Evolutionary conservation across 2,113 vertebrate species (phyloP).

Genomic region (Acanthochromis polyacanthus): DNA sequence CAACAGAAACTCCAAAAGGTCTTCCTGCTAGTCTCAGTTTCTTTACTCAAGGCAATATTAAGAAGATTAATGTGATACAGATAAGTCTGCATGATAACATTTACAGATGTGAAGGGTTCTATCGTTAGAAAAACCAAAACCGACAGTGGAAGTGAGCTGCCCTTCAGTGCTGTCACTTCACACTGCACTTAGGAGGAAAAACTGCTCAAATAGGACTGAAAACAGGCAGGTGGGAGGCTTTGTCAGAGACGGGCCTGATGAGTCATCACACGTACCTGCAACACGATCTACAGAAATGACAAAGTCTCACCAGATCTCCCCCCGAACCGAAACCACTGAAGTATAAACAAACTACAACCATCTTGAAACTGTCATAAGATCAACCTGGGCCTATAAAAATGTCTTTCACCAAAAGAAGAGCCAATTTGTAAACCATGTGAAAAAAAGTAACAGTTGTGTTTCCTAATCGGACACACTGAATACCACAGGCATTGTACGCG

Average conservation of each 20-base stretch:
- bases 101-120: background rate
- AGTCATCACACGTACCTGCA: constrained; percentile 26
- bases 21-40: background rate
- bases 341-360: background rate
- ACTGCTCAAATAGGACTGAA: background rate
- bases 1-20: constrained; percentile 7
- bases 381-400: background rate
- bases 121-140: background rate
- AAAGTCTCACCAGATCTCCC: background rate
- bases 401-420: background rate
- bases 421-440: background rate
- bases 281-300: constrained; percentile 1
- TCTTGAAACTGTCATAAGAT: background rate
- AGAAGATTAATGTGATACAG: background rate
- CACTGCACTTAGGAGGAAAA: background rate
- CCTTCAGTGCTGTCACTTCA: background rate
- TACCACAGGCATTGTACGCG: constrained; percentile 42
- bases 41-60: background rate
- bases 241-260: constrained; percentile 24
- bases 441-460: constrained; percentile 10
- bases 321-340: background rate
- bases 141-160: background rate
- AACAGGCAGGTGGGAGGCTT: background rate
- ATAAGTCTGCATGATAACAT: background rate
- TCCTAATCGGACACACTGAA: constrained; percentile 18